Percentiles rank a stretch among this genome's conserved stretches.
Conservation (phyloP, 2,888 invertebrate species). For the Coleophora deauratella region DNA sequence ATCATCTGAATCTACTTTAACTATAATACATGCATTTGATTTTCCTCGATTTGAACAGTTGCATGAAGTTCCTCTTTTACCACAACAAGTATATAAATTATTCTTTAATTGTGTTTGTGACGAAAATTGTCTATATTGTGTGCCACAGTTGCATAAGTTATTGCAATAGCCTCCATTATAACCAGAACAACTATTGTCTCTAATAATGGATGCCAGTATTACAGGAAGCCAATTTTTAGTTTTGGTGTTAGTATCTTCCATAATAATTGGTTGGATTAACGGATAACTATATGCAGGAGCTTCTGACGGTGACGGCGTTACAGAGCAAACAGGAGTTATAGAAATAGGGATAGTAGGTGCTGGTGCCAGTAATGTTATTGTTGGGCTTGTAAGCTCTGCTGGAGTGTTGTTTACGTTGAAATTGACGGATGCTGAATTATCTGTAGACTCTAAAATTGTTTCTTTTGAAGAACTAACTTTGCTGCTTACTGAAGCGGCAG, state of each 20-base stretch:
- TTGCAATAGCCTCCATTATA: conserved; percentile 2
- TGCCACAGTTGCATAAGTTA: conserved; percentile 15
- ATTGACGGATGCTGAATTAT: too few relatives aligned
- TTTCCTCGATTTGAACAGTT: neutral
- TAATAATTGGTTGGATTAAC: conserved; percentile 27
- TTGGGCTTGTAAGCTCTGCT: conserved; percentile 13
- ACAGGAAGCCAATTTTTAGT: conserved; percentile 34
- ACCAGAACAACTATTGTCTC: conserved; percentile 21
- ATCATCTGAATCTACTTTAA: too few relatives aligned
- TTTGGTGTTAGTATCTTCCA: conserved; percentile 29
- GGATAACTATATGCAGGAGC: conserved; percentile 14
- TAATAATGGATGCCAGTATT: conserved; percentile 32
- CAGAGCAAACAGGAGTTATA: neutral
- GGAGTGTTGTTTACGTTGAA: too few relatives aligned
- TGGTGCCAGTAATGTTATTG: conserved; percentile 26
- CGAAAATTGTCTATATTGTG: conserved; percentile 29
- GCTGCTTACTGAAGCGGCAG: too few relatives aligned
- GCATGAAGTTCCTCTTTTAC: conserved; percentile 11
- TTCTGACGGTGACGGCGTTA: conserved; percentile 9
- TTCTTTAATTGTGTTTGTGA: conserved; percentile 36
- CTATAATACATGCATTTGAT: too few relatives aligned
- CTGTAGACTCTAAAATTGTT: too few relatives aligned
- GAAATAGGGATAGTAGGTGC: conserved; percentile 4
- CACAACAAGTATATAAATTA: conserved; percentile 21
- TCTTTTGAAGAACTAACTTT: too few relatives aligned